phyloP scores from a whole-genome alignment of 2,797 vertebrate species.

The Urocyon cinereoargenteus region DNA sequence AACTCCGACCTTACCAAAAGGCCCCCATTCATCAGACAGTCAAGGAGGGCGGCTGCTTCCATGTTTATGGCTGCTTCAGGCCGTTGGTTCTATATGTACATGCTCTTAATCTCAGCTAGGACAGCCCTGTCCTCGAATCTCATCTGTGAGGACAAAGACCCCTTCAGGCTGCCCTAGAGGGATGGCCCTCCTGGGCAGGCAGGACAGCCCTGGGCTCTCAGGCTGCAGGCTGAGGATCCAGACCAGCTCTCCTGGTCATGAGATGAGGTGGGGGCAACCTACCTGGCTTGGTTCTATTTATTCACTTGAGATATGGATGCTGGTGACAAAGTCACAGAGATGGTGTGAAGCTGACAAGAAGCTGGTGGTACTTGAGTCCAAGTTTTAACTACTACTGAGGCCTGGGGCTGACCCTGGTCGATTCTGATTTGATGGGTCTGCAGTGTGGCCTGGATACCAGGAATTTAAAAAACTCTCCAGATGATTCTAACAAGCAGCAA shows the following conservation, averaged over 20 bases:
- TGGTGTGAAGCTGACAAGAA: neutral
- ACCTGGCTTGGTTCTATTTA: neutral
- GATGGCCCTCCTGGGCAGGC: neutral
- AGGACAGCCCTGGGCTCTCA: neutral
- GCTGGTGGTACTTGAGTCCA: neutral
- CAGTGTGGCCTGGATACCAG: neutral
- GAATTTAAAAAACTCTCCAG: neutral
- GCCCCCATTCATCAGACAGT: slow-evolving; percentile 88
- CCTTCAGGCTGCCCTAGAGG: neutral
- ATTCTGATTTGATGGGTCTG: neutral
- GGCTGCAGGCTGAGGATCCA: neutral
- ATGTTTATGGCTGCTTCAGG: neutral
- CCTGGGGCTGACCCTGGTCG: neutral
- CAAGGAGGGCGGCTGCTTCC: slow-evolving; percentile 80
- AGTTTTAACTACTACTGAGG: neutral
- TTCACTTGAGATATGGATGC: neutral
- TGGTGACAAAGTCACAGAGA: neutral
- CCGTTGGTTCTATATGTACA: neutral
- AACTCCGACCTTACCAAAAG: slow-evolving; percentile 91
- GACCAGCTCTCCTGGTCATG: neutral
- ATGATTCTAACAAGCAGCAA: neutral
- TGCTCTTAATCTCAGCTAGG: neutral
- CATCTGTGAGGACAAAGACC: neutral
- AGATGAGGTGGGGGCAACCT: neutral
- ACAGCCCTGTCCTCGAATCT: neutral